A percentile compares a stretch with the other conserved stretches of the same genome.
Evolutionary conservation across 2,113 vertebrate genomes (phyloP).

Genomic region (Ictidomys tridecemlineatus): DNA sequence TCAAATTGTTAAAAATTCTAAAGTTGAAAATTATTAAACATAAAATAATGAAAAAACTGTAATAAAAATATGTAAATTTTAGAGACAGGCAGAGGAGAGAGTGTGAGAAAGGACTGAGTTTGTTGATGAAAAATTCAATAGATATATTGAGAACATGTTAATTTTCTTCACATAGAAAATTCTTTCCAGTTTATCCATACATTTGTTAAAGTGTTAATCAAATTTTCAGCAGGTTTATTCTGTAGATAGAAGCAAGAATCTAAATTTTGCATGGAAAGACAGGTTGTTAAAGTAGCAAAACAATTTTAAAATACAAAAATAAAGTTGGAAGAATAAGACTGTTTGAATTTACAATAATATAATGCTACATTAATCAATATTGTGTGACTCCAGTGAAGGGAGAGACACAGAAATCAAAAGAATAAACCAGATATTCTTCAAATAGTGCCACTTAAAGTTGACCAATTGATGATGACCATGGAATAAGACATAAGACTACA

Average conservation of each 20-base stretch:
- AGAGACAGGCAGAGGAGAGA: not conserved
- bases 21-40: not conserved
- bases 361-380: not conserved
- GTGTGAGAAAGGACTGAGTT: too few relatives aligned
- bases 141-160: not conserved
- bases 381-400: not conserved
- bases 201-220: not conserved
- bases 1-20: not conserved
- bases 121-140: not conserved
- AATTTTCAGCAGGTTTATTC: not conserved
- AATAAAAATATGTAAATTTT: not conserved
- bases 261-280: not conserved
- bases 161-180: not conserved
- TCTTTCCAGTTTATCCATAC: not conserved
- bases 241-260: not conserved
- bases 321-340: not conserved
- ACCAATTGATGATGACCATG: not conserved
- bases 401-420: not conserved
- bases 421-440: not conserved
- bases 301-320: not conserved
- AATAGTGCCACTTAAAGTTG: not conserved
- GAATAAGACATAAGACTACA: not conserved
- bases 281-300: not conserved
- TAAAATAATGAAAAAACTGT: not conserved
- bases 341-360: not conserved